A percentile compares a stretch with the other conserved stretches of the same genome.
Evolutionary conservation across 2,113 vertebrate species (phyloP).

Genomic region (Varanus salvator): DNA sequence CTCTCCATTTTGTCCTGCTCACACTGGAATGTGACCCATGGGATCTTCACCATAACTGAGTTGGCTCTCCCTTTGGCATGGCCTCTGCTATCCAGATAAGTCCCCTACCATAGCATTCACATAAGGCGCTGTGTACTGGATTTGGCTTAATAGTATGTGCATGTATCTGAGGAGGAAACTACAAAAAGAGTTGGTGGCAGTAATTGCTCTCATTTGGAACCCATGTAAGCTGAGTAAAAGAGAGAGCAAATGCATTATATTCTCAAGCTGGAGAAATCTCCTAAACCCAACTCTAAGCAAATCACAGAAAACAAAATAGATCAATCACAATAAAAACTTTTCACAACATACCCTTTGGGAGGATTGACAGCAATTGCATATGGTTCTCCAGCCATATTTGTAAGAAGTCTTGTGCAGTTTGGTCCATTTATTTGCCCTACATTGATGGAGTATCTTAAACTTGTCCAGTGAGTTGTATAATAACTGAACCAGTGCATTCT

Average conservation of each 20-base stretch:
- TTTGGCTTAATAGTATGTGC: not conserved
- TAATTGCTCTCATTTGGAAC: not conserved
- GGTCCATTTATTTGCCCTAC: constrained; percentile 94
- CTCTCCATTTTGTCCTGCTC: too few relatives aligned
- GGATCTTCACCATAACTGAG: too few relatives aligned
- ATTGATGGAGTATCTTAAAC: constrained; percentile 95
- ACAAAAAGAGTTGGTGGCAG: not conserved
- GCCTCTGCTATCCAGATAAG: not conserved
- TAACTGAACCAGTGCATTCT: constrained; percentile 99
- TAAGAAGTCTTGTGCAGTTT: constrained; percentile 95
- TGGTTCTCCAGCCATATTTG: constrained; percentile 94
- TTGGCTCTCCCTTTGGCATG: not conserved
- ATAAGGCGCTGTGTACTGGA: not conserved
- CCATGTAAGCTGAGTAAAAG: not conserved
- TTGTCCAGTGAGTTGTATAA: constrained; percentile 98
- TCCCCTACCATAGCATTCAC: not conserved
- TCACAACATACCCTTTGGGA: constrained; percentile 84
- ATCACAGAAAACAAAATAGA: not conserved
- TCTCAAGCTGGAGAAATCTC: not conserved
- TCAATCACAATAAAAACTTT: not conserved
- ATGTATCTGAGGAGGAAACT: not conserved
- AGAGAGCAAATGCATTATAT: not conserved
- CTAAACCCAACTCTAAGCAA: not conserved
- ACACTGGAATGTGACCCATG: too few relatives aligned
- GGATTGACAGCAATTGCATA: constrained; percentile 96